Evolutionary conservation across 2,888 invertebrate genomes (phyloP).

Genomic region (Neocrepidodera transversa): DNA sequence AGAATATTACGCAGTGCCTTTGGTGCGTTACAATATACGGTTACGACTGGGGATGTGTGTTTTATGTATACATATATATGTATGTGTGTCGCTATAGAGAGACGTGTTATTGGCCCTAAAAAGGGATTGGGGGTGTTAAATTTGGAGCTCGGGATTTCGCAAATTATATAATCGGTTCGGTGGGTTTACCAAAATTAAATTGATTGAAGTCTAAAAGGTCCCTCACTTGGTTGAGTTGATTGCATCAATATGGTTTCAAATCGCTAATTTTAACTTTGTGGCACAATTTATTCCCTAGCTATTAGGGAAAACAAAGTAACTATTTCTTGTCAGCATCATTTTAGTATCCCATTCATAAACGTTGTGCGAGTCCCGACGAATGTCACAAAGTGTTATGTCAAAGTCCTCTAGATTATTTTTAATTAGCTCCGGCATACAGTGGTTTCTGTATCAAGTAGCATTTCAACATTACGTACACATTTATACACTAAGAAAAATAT

Average conservation of each 20-base stretch:
- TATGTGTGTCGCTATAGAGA: background rate
- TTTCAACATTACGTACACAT: constrained; percentile 1
- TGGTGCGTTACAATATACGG: background rate
- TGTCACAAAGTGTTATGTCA: constrained; percentile 15
- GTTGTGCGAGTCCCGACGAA: background rate
- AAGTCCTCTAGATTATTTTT: constrained; percentile 23
- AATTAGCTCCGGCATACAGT: constrained; percentile 17
- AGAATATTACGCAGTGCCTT: too few relatives aligned
- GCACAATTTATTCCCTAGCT: too few relatives aligned
- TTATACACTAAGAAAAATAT: background rate
- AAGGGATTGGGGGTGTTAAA: constrained; percentile 12
- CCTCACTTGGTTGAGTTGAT: background rate
- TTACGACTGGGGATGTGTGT: background rate
- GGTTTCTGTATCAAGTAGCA: constrained; percentile 18
- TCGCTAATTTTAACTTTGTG: too few relatives aligned
- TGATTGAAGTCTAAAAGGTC: constrained; percentile 2
- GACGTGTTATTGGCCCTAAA: constrained; percentile 10
- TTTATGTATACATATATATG: background rate
- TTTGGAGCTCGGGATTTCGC: constrained; percentile 11
- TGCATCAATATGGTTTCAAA: too few relatives aligned
- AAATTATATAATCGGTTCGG: background rate
- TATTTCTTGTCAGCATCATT: background rate
- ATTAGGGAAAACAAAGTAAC: too few relatives aligned
- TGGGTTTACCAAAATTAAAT: constrained; percentile 12
- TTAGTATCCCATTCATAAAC: constrained; percentile 2